Evolutionary conservation across 2,113 vertebrate genomes (phyloP), one percentile per base, ranked within the genome.

Genomic region (Sinocyclocheilus anophthalmus): DNA sequence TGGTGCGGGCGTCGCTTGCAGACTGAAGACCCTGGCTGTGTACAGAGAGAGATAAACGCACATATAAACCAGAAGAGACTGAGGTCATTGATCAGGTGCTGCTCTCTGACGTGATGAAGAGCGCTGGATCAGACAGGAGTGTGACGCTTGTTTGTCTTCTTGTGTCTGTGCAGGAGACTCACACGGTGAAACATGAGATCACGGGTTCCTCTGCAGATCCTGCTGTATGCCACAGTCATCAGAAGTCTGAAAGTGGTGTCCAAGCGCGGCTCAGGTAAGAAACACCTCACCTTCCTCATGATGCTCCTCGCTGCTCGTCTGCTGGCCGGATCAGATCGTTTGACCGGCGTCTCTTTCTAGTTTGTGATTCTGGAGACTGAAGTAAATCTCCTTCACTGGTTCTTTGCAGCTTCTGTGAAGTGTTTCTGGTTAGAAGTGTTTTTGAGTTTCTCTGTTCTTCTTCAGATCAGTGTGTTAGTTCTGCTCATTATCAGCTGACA

Each of bases 211-310:
- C 96, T 97, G 91, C 96, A 98, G 95, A 94, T 99, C 93, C 95
- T 99, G 91, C 94, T 98, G 93, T 97, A 97, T 87, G 96, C 96
- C 88, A 93, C 95, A 85, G 93, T 97, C 87, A 94, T 96, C 93
- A 96, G 97, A 93, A 97, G 97, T 94, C 92, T 97, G 93, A 99
- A 99, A 94, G 96, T 98, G 91, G 96, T 99, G 92, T 98, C 97
- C 85, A 99, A 99, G 93, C 96, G 98, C 94, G 97, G 97, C 90
- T 99, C 98, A 93, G 98, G 98, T 99, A 97, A 67, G 88, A 70
- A 20, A 8, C 18, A 0, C 5, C 18, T 57, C 55, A 20, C 18
- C 0, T 55, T 55, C 53, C 14, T 53, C 48, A 14, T 50, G 48
- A 50, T 14, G 48, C 26, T 50, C 48, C 48, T 50, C 48, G 12